Conservation (phyloP, 1,140 invertebrate genomes). For the Pseudomyrmex gracilis region DNA sequence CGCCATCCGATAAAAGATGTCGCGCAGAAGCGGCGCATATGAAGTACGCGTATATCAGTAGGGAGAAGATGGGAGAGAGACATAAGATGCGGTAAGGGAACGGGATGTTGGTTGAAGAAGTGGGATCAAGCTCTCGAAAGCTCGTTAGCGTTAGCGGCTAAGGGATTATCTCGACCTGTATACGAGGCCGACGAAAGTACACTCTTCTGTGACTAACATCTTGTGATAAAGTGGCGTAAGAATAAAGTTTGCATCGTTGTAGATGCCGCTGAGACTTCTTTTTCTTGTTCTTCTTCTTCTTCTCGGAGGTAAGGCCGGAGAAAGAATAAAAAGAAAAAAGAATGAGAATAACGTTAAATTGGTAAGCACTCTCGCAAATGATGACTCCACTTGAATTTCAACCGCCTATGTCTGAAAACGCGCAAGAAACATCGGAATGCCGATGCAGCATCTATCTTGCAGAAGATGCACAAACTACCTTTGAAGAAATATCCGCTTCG, state of each 20-base stretch:
- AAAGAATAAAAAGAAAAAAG: constrained; percentile 63
- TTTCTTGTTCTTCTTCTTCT: constrained; percentile 38
- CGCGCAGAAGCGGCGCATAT: not conserved
- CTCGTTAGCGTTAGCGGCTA: constrained; percentile 76
- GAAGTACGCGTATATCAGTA: constrained; percentile 3
- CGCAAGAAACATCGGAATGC: constrained; percentile 79
- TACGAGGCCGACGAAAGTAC: constrained; percentile 72
- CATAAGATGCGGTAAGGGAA: constrained; percentile 63
- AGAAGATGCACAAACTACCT: constrained; percentile 75
- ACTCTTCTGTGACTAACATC: constrained; percentile 80
- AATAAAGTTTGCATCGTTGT: constrained; percentile 84
- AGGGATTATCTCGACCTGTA: constrained; percentile 76
- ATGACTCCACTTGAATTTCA: constrained; percentile 81
- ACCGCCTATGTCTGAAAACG: constrained; percentile 74
- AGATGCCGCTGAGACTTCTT: constrained; percentile 73
- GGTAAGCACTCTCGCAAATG: constrained; percentile 80
- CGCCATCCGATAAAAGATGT: constrained; percentile 5
- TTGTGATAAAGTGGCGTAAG: constrained; percentile 84
- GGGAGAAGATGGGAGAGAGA: constrained; percentile 30
- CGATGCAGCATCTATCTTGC: constrained; percentile 77
- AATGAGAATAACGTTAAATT: constrained; percentile 75
- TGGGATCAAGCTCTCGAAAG: constrained; percentile 70
- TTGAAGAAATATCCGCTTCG: constrained; percentile 36
- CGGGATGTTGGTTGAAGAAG: constrained; percentile 43
- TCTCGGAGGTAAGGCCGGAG: constrained; percentile 40